phyloP scores from a whole-genome alignment of 2,113 vertebrate species.

The Saguinus imperator region DNA sequence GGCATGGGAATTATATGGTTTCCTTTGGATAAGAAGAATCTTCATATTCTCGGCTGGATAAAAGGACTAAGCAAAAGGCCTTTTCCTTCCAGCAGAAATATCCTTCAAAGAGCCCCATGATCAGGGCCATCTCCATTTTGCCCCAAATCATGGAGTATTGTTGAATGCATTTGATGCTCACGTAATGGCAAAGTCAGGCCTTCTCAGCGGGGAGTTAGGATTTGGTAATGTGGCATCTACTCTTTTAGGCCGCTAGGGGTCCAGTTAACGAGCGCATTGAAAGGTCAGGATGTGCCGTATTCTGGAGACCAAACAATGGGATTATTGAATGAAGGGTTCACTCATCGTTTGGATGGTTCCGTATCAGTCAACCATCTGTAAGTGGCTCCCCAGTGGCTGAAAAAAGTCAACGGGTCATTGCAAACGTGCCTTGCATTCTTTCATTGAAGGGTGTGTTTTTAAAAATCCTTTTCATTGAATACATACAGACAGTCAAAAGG shows the following conservation, averaged over 20 bases:
- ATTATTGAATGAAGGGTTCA: neutral
- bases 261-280: neutral
- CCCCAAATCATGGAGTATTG: neutral
- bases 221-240: neutral
- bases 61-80: neutral
- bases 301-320: neutral
- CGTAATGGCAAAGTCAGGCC: neutral
- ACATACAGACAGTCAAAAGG: neutral
- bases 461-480: neutral
- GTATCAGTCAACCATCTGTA: neutral
- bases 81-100: conserved; percentile 33
- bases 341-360: neutral
- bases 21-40: neutral
- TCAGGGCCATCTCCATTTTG: neutral
- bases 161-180: neutral
- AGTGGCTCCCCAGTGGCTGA: neutral
- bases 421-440: neutral
- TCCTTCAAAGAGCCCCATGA: neutral
- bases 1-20: neutral
- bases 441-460: neutral
- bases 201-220: neutral
- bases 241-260: neutral
- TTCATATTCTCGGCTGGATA: neutral
- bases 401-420: neutral
- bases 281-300: neutral